These are phyloP conservation scores for Aphaenogaster rudis DNA, from an alignment of 1,140 invertebrate species.

Conservation along the genomic window DNA sequence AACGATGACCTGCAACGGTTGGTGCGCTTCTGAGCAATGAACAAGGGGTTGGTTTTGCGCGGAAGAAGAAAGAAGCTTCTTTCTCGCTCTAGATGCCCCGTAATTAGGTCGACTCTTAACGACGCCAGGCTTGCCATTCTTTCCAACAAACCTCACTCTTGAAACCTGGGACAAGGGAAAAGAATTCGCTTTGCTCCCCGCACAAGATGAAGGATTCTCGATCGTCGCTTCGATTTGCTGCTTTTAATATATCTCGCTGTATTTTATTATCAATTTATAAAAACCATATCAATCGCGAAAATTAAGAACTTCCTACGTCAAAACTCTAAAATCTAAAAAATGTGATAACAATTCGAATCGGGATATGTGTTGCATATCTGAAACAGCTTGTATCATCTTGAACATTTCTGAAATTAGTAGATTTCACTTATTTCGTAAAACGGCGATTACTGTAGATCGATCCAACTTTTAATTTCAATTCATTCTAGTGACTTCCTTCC, in stretches of 20 bases:
- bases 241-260: background rate
- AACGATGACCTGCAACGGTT: conserved; percentile 17
- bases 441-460: background rate
- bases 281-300: background rate
- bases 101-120: conserved; percentile 48
- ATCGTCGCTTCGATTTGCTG: background rate
- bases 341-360: background rate
- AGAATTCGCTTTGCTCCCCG: background rate
- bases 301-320: background rate
- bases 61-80: conserved; percentile 15
- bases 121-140: conserved; percentile 20
- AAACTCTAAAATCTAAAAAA: background rate
- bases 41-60: conserved; percentile 7
- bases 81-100: background rate
- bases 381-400: background rate
- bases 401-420: background rate
- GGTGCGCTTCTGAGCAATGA: background rate
- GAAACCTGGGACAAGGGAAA: background rate
- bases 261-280: background rate
- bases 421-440: background rate
- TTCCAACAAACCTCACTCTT: background rate
- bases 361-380: background rate
- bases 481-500: background rate
- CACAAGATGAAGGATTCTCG: background rate
- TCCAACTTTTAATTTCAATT: conserved; percentile 13